phyloP scores from a whole-genome alignment of 2,797 vertebrate genomes.

The Helicolenus hilgendorfi region DNA sequence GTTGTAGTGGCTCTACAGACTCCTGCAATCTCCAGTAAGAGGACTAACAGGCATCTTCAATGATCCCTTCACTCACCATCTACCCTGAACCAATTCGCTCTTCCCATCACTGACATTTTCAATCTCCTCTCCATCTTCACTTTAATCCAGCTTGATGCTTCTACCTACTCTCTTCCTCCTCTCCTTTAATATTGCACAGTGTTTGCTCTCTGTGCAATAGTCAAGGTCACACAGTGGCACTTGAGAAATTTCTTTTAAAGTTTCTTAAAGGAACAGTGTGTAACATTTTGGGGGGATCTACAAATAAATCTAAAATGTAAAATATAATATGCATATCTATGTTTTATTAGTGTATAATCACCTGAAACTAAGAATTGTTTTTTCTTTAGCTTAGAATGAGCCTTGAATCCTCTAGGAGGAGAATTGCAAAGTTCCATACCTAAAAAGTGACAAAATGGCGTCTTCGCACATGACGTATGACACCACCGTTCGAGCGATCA shows the following conservation, averaged over 20 bases:
- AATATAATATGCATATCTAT: too few species aligned
- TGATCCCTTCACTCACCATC: neutral
- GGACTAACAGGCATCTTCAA: neutral
- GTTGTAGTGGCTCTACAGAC: neutral
- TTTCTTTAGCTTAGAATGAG: too few species aligned
- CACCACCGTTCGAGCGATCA: too few species aligned
- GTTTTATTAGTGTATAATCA: too few species aligned
- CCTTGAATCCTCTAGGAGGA: too few species aligned
- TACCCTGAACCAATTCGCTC: neutral
- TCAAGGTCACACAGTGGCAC: slow-evolving; percentile 3
- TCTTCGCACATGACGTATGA: too few species aligned
- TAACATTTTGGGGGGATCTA: too few species aligned
- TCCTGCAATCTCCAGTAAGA: neutral
- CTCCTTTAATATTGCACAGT: slow-evolving; percentile 1
- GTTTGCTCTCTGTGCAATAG: neutral
- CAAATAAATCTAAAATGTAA: too few species aligned
- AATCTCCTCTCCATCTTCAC: slow-evolving; percentile 17
- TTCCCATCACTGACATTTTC: slow-evolving; percentile 12
- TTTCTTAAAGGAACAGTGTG: too few species aligned
- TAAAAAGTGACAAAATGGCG: too few species aligned
- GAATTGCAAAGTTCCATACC: too few species aligned
- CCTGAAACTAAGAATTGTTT: too few species aligned
- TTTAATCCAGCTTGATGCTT: slow-evolving; percentile 19
- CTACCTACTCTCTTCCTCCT: neutral
- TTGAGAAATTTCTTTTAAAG: neutral